Conservation (phyloP, 2,113 vertebrate genomes). For the Motacilla alba region DNA sequence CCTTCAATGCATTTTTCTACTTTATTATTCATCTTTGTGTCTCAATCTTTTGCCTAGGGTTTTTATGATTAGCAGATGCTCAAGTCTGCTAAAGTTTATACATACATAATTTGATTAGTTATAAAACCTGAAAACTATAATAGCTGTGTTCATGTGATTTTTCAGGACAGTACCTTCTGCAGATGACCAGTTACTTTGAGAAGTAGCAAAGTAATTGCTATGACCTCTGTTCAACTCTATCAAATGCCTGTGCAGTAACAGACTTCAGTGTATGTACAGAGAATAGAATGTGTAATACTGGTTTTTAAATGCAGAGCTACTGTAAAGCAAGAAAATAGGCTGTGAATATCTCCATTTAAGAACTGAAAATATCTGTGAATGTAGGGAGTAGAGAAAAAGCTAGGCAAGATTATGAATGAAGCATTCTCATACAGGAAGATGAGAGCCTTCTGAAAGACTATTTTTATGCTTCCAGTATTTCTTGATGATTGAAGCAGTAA, state of each 20-base stretch:
- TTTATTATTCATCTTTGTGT: background rate
- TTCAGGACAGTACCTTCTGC: background rate
- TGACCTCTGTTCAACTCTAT: background rate
- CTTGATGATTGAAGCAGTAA: conserved; percentile 7
- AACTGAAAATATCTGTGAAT: background rate
- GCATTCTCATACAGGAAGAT: background rate
- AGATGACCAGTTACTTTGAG: background rate
- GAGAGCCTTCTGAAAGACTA: background rate
- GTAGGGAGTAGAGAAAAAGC: background rate
- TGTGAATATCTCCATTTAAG: background rate
- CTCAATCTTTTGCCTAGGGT: background rate
- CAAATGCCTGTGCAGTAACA: background rate
- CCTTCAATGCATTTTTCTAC: background rate
- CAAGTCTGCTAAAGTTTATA: background rate
- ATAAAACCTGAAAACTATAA: background rate
- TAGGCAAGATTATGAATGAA: conserved; percentile 33
- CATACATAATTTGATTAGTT: background rate
- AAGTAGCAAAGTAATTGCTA: background rate
- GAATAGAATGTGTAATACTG: background rate
- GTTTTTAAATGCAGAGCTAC: background rate
- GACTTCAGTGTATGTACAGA: background rate
- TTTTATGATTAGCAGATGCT: background rate
- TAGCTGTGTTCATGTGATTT: background rate
- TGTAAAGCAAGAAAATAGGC: background rate
- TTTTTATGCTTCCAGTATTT: conserved; percentile 28